phyloP scores from a whole-genome alignment of 1,140 invertebrate genomes.

The Drosophila melanica region DNA sequence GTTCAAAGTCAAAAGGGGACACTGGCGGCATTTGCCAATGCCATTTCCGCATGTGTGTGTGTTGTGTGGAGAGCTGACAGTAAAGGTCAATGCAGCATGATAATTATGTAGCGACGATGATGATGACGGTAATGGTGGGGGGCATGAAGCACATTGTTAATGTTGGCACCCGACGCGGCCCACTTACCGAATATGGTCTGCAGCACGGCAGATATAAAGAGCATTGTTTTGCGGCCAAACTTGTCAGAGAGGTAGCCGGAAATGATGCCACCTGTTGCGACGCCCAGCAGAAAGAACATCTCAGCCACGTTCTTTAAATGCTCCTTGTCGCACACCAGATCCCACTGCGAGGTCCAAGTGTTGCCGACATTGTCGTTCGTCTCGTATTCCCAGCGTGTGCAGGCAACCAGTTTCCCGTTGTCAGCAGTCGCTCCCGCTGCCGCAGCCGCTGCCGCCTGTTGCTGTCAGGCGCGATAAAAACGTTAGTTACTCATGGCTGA shows the following conservation, averaged over 20 bases:
- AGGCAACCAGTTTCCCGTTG: conserved; percentile 80
- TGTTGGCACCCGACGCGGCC: background rate
- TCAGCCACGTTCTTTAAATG: conserved; percentile 87
- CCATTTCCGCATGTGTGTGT: conserved; percentile 47
- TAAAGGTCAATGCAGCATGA: conserved; percentile 43
- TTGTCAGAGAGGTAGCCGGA: conserved; percentile 90
- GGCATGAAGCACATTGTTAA: background rate
- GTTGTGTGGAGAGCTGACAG: conserved; percentile 13
- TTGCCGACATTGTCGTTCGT: conserved; percentile 86
- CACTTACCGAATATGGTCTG: conserved; percentile 87
- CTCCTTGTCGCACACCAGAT: conserved; percentile 87
- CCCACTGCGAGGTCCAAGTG: conserved; percentile 88
- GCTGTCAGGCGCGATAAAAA: conserved; percentile 22
- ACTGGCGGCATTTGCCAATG: conserved; percentile 59
- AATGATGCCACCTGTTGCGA: conserved; percentile 88
- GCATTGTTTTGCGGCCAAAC: conserved; percentile 90
- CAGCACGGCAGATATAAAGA: conserved; percentile 88
- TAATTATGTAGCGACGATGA: conserved; percentile 15
- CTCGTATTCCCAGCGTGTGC: conserved; percentile 88
- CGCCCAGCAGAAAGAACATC: conserved; percentile 88
- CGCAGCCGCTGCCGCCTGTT: conserved; percentile 39
- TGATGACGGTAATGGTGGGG: conserved; percentile 6
- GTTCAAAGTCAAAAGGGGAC: conserved; percentile 56
- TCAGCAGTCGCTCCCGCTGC: background rate
- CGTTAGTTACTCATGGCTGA: conserved; percentile 24